These are phyloP conservation scores for Dromius quadrimaculatus DNA, from an alignment of 2,888 invertebrate species.

Conservation along the genomic window DNA sequence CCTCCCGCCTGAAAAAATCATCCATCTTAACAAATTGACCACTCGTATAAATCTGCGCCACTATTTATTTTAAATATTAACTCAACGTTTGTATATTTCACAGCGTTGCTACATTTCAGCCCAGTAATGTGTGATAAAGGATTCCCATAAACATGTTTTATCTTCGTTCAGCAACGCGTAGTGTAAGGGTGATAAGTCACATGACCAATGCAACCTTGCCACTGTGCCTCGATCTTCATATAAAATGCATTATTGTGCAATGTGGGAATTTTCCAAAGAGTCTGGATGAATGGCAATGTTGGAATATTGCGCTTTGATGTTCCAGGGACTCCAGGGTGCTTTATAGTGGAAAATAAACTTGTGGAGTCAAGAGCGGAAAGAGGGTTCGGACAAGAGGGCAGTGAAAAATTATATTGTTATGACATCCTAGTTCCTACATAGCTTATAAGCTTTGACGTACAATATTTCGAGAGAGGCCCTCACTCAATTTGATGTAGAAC, in stretches of 20 bases:
- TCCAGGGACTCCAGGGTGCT: no score
- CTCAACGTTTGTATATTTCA: background rate
- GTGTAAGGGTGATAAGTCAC: no score
- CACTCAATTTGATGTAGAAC: no score
- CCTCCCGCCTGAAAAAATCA: background rate
- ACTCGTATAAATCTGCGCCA: background rate
- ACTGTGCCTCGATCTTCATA: constrained; percentile 9
- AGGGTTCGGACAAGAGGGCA: no score
- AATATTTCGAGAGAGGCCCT: no score
- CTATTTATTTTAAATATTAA: background rate
- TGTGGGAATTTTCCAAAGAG: no score
- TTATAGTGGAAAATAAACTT: no score
- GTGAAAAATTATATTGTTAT: no score
- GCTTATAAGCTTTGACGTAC: no score
- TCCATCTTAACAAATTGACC: background rate
- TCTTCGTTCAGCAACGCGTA: background rate
- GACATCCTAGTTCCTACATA: no score
- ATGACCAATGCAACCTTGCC: background rate
- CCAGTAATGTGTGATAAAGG: constrained; percentile 27
- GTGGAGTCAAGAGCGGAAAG: background rate
- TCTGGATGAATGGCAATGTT: constrained; percentile 3
- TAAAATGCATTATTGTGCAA: constrained; percentile 27
- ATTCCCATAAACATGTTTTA: constrained; percentile 33
- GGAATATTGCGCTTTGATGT: no score
- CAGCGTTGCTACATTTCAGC: background rate